phyloP scores from a whole-genome alignment of 2,797 vertebrate species.

The Coregonus sp. region DNA sequence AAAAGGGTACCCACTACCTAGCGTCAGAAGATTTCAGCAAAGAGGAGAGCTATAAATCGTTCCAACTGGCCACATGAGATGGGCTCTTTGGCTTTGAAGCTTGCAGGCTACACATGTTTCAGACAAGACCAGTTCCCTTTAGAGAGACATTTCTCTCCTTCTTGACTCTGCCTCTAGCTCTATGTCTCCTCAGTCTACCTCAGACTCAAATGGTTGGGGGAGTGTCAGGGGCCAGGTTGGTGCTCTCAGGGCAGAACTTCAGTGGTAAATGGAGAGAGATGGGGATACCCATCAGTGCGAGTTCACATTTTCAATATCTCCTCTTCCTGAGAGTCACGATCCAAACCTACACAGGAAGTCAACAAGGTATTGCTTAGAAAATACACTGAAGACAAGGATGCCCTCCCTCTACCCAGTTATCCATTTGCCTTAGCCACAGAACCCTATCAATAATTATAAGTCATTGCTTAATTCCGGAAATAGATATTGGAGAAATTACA shows the following conservation, averaged over 20 bases:
- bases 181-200: background rate
- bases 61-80: slow-evolving; percentile 34
- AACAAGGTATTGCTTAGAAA: background rate
- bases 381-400: background rate
- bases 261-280: background rate
- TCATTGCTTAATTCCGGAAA: background rate
- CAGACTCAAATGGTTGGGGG: background rate
- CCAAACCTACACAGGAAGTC: background rate
- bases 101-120: slow-evolving; percentile 28
- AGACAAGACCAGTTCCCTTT: slow-evolving; percentile 29
- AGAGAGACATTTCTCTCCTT: slow-evolving; percentile 19
- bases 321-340: background rate
- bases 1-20: slow-evolving; percentile 13
- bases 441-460: background rate
- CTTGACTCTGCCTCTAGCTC: background rate
- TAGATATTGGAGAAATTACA: background rate
- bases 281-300: slow-evolving; percentile 21
- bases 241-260: slow-evolving; percentile 6
- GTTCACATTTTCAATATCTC: background rate
- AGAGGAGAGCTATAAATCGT: slow-evolving; percentile 43
- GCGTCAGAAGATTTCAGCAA: slow-evolving; percentile 31
- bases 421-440: no score
- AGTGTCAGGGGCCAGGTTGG: background rate
- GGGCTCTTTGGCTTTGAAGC: slow-evolving; percentile 43
- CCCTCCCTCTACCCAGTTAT: no score